These are phyloP conservation scores for Teleogryllus oceanicus DNA, from an alignment of 2,888 invertebrate species.

Conservation along the genomic window DNA sequence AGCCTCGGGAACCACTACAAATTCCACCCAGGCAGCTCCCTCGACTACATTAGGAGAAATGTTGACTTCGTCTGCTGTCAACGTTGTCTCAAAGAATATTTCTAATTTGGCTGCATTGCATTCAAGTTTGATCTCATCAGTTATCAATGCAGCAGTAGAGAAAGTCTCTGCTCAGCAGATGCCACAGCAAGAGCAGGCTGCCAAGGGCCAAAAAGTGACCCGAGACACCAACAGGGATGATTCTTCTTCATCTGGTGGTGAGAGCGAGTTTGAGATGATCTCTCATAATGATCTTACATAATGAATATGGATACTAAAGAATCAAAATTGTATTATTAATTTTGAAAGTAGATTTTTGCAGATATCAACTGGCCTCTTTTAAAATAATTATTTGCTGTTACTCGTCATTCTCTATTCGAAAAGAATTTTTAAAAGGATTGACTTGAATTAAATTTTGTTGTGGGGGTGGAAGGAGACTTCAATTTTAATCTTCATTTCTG, in stretches of 20 bases:
- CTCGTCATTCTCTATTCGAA: not conserved
- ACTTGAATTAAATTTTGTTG: not conserved
- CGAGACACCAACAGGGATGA: conserved; percentile 20
- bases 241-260: conserved; percentile 26
- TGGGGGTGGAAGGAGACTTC: too few relatives aligned
- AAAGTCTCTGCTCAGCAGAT: not conserved
- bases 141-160: conserved; percentile 28
- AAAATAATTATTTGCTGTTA: not conserved
- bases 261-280: conserved; percentile 39
- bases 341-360: not conserved
- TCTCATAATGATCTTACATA: conserved; percentile 37
- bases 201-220: not conserved
- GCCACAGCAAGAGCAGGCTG: not conserved
- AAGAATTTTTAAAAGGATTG: not conserved
- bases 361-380: not conserved
- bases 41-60: conserved; percentile 26
- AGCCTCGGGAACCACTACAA: not conserved
- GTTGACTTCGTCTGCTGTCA: conserved; percentile 27
- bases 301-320: not conserved
- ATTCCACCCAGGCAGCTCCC: not conserved
- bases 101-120: conserved; percentile 31
- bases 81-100: conserved; percentile 31
- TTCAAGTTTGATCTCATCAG: conserved; percentile 32
- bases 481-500: too few relatives aligned
- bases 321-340: not conserved